These are phyloP conservation scores for Indicator indicator DNA, from an alignment of 2,113 vertebrate genomes.

Conservation along the genomic window DNA sequence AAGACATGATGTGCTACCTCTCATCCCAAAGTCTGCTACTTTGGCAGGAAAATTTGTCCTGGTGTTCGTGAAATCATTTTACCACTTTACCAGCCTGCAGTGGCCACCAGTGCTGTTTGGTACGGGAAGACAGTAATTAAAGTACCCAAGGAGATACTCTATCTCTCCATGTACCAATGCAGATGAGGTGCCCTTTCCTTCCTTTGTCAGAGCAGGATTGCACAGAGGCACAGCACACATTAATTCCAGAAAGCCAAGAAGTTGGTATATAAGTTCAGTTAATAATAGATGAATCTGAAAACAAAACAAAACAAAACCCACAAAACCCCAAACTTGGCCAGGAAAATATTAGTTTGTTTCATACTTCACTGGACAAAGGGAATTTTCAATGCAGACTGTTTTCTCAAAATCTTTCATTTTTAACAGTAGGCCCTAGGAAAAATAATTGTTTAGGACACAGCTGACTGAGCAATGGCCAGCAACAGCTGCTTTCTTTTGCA, in stretches of 20 bases:
- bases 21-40: background rate
- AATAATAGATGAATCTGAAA: background rate
- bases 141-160: background rate
- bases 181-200: background rate
- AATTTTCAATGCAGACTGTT: background rate
- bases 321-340: background rate
- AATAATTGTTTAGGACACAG: conserved; percentile 18
- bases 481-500: conserved; percentile 23
- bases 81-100: background rate
- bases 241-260: background rate
- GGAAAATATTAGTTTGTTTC: background rate
- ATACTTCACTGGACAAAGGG: background rate
- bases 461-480: background rate
- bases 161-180: fast-evolving
- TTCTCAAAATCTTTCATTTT: background rate
- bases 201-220: background rate
- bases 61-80: background rate
- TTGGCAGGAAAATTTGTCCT: background rate
- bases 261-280: background rate
- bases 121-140: background rate
- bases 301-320: background rate
- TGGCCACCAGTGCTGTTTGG: no score
- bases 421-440: background rate
- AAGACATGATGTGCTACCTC: background rate
- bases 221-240: background rate